Conservation (phyloP, 92 coral and sea anemone species). For the Umimayanthus kanabou region DNA sequence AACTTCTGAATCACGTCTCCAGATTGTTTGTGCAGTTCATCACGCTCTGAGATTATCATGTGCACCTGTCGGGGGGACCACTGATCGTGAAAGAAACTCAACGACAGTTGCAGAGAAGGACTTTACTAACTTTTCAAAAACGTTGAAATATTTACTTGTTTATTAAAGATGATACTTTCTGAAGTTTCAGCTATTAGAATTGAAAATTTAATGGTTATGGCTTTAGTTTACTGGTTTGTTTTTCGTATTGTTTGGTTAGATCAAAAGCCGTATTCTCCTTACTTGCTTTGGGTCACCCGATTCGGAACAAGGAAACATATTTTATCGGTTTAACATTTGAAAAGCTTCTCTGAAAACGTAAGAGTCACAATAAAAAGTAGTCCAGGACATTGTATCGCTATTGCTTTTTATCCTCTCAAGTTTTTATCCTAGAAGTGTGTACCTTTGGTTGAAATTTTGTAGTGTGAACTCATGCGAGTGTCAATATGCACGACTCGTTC, state of each 20-base stretch:
- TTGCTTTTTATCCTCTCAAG: too few species aligned
- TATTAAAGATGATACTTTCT: not conserved
- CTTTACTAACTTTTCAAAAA: not conserved
- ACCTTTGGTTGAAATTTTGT: not conserved
- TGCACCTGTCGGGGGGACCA: not conserved
- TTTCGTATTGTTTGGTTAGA: not conserved
- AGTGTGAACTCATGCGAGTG: not conserved
- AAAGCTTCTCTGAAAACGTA: not conserved
- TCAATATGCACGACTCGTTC: not conserved
- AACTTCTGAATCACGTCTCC: not conserved
- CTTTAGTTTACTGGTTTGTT: too few species aligned
- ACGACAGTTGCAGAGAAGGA: not conserved
- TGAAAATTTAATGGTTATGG: not conserved
- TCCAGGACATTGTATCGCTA: not conserved
- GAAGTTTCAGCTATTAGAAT: not conserved
- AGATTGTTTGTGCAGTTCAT: not conserved
- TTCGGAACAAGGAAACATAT: not conserved
- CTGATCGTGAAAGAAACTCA: not conserved
- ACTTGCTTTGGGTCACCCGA: not conserved
- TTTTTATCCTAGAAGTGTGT: not conserved
- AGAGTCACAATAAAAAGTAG: not conserved
- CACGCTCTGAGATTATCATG: slow-evolving; percentile 27
- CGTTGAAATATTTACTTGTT: not conserved
- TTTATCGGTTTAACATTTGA: not conserved
- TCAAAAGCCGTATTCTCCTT: slow-evolving; percentile 10